Conservation (phyloP, 2,888 invertebrate species). For the Lagria hirta region DNA sequence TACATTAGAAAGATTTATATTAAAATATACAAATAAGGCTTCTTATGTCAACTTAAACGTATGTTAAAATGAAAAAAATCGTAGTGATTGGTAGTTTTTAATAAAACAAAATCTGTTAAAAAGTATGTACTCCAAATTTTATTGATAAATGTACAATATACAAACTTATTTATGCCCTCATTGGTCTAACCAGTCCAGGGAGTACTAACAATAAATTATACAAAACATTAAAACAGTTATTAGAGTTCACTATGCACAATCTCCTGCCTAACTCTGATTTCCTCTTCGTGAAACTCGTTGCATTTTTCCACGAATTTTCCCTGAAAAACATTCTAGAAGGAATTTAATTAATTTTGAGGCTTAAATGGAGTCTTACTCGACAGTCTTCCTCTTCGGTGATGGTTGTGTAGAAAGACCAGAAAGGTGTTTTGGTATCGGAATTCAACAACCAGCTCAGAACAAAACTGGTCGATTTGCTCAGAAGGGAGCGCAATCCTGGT, state of each 20-base stretch:
- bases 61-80: too few species aligned
- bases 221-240: too few species aligned
- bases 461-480: constrained; percentile 75
- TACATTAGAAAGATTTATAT: too few species aligned
- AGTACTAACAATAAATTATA: background rate
- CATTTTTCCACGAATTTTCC: constrained; percentile 72
- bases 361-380: constrained; percentile 58
- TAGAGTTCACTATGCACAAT: constrained; percentile 81
- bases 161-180: constrained; percentile 13
- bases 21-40: too few species aligned
- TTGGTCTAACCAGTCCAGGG: constrained; percentile 10
- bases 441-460: constrained; percentile 77
- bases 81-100: too few species aligned
- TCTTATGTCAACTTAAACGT: too few species aligned
- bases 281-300: constrained; percentile 78
- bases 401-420: constrained; percentile 77
- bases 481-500: constrained; percentile 69
- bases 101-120: too few species aligned
- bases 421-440: constrained; percentile 70
- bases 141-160: constrained; percentile 14
- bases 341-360: background rate
- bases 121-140: too few species aligned
- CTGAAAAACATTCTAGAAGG: constrained; percentile 52
- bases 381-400: constrained; percentile 73
- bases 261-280: constrained; percentile 79